Conservation (phyloP, 2,797 vertebrate genomes). For the Pipistrellus nathusii region DNA sequence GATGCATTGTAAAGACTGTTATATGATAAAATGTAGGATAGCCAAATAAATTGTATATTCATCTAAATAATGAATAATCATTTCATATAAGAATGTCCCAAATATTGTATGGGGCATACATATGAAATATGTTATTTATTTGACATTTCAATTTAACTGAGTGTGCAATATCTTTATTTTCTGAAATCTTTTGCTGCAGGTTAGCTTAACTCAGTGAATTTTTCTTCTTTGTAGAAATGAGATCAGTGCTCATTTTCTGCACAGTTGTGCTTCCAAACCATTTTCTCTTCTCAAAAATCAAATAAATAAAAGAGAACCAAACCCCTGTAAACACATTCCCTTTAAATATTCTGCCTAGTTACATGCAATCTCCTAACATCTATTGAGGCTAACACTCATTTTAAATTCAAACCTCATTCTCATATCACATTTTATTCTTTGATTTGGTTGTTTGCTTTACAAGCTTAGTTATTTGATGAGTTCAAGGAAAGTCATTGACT, state of each 20-base stretch:
- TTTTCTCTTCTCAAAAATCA: background rate
- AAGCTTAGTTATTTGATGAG: background rate
- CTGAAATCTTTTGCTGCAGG: background rate
- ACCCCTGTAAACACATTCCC: background rate
- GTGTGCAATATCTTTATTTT: background rate
- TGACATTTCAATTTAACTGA: background rate
- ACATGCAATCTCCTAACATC: background rate
- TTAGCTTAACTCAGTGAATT: conserved; percentile 16
- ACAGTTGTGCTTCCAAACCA: background rate
- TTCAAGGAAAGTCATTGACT: background rate
- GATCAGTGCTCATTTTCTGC: background rate
- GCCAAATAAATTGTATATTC: background rate
- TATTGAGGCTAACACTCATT: background rate
- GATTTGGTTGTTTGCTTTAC: background rate
- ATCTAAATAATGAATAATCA: background rate
- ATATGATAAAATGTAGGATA: background rate
- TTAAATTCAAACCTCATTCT: background rate
- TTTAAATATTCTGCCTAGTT: background rate
- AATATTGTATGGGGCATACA: background rate
- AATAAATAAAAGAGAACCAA: background rate
- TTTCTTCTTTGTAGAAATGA: background rate
- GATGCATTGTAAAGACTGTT: background rate
- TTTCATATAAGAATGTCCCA: background rate
- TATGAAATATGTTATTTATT: background rate
- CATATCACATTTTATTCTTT: background rate